Evolutionary conservation across 2,113 vertebrate genomes (phyloP), one percentile per base, ranked within the genome.

Genomic region (Perca flavescens): DNA sequence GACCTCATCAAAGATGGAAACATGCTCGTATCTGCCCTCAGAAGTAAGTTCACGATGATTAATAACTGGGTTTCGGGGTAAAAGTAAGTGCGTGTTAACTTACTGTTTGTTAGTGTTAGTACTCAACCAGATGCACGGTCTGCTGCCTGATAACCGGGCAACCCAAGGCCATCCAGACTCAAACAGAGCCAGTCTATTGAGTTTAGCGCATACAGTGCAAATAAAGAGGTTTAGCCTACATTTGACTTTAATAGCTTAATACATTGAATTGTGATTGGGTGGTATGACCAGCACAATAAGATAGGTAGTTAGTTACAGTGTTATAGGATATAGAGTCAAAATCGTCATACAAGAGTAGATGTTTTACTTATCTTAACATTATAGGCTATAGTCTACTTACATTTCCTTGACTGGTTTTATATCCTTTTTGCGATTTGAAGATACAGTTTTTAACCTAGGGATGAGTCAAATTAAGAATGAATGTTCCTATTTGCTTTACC

Each of bases 1-100:
- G 97, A 99, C 86, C 96, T 99, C 1, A 97, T 99, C 63, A 99
- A 99, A 94, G 98, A 99, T 91, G 98, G 98, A 77, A 97, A 96
- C 72, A 95, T 97, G 91, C 97, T 99, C 57, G 97, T 98, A 61
- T 96, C 96, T 62, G 97, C 98, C 1, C 93, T 99, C 88, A 94
- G 94, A 91, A 97, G 98, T 99, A 90, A 97, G 98, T 96, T 31
- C 15, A 16, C 5, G 11, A 1, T 12, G 6, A 7, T 52, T 25
- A 21, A 17, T 13, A 4, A 15, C 4, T 49, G 61, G n/a, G 82
- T 57, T 76, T 56, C 0, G 3, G 7, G 22, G n/a, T 12, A 1
- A n/a, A 22, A 47, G n/a, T 63, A 22, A 0, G 17, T 36, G 31
- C 19, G 28, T 9, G 14, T 10, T 79, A 13, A 21, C 34, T 31